phyloP scores from a whole-genome alignment of 2,113 vertebrate species.

The Gnathonemus longibarbis region DNA sequence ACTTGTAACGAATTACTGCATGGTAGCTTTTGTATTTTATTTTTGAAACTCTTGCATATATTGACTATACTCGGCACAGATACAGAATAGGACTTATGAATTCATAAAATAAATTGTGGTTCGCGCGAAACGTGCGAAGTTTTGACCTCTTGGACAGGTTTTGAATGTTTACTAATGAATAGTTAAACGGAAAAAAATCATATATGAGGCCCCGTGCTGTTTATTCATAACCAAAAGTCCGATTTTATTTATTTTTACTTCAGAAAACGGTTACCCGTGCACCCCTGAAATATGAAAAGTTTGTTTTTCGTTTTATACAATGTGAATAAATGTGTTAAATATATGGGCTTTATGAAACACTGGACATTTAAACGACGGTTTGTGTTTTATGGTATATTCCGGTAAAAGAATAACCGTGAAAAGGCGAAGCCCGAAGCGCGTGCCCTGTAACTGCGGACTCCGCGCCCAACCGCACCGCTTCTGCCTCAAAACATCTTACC shows the following conservation, averaged over 20 bases:
- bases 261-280: background rate
- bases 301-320: background rate
- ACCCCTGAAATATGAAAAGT: background rate
- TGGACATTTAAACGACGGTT: background rate
- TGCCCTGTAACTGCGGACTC: background rate
- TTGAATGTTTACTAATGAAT: background rate
- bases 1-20: background rate
- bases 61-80: background rate
- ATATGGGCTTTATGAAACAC: background rate
- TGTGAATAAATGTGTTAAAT: background rate
- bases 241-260: background rate
- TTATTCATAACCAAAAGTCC: background rate
- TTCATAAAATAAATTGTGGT: background rate
- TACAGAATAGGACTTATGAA: background rate
- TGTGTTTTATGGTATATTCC: background rate
- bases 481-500: background rate
- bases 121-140: background rate
- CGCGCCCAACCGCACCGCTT: background rate
- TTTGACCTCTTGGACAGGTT: background rate
- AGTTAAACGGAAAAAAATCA: background rate
- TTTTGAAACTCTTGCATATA: background rate
- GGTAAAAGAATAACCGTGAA: background rate
- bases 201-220: background rate
- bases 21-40: background rate
- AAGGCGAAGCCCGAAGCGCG: background rate